These are phyloP conservation scores for Laticauda colubrina DNA, from an alignment of 2,113 vertebrate genomes.

Conservation along the genomic window DNA sequence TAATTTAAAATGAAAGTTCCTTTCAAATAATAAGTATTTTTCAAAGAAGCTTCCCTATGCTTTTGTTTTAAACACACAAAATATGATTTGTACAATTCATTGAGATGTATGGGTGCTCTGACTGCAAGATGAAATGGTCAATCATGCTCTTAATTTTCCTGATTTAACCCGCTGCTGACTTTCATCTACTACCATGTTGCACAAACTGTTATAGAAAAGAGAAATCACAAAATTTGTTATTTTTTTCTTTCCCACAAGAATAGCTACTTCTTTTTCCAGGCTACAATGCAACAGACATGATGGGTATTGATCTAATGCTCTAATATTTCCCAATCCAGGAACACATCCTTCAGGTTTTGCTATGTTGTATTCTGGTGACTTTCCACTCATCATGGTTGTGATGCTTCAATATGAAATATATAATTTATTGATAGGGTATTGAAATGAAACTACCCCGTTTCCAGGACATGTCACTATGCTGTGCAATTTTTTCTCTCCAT, in stretches of 20 bases:
- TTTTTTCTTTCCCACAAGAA: neutral
- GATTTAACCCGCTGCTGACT: neutral
- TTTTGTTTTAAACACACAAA: neutral
- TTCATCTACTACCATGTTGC: neutral
- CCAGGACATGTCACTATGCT: neutral
- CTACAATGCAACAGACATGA: neutral
- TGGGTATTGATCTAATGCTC: neutral
- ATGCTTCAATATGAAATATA: neutral
- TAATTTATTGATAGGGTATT: neutral
- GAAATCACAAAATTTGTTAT: neutral
- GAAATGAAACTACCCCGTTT: neutral
- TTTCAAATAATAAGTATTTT: neutral
- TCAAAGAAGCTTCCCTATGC: neutral
- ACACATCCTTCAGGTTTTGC: neutral
- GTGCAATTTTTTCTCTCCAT: neutral
- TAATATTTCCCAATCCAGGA: neutral
- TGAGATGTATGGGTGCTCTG: too few relatives aligned
- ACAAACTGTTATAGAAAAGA: neutral
- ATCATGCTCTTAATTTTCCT: neutral
- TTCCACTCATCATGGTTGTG: neutral
- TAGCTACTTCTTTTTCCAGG: neutral
- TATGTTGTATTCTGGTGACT: neutral
- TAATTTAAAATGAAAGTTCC: neutral
- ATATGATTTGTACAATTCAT: neutral
- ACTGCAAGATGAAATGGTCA: neutral